Percentiles rank a stretch among this genome's conserved stretches.
Conservation (phyloP, 2,113 vertebrate genomes). For the Lucifuga dentata region DNA sequence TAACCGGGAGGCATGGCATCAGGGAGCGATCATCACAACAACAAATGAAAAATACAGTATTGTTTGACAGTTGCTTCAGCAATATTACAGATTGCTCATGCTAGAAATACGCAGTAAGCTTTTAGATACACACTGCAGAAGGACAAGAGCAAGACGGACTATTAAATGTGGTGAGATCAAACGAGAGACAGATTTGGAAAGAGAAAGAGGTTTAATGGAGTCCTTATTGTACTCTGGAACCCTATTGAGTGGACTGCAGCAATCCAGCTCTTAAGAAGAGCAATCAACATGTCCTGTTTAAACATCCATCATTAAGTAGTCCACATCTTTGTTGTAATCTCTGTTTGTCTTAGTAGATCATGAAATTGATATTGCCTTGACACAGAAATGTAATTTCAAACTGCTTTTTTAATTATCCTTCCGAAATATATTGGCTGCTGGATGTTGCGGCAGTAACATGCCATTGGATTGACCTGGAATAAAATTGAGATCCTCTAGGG, state of each 20-base stretch:
- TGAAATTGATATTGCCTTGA: conserved; percentile 13
- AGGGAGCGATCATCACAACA: no score
- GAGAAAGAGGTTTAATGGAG: conserved; percentile 60
- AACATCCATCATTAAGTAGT: conserved; percentile 30
- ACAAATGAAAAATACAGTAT: neutral
- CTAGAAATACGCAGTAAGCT: conserved; percentile 45
- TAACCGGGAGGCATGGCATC: no score
- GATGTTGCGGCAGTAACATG: conserved; percentile 1
- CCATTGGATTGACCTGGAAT: conserved; percentile 39
- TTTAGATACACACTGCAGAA: conserved; percentile 47
- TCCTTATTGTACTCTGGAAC: conserved; percentile 56
- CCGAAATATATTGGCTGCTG: conserved; percentile 21
- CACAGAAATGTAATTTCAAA: conserved; percentile 36
- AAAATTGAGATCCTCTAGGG: conserved; percentile 6
- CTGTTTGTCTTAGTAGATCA: conserved; percentile 32
- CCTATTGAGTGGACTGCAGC: conserved; percentile 38
- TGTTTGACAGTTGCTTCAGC: neutral
- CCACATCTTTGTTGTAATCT: conserved; percentile 4
- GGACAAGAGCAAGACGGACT: conserved; percentile 22
- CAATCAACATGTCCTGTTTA: conserved; percentile 14
- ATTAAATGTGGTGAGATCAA: conserved; percentile 24
- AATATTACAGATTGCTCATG: conserved; percentile 23
- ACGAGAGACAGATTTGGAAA: conserved; percentile 23
- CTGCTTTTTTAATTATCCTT: conserved; percentile 21
- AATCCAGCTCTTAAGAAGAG: conserved; percentile 36